These are phyloP conservation scores for Dryobota labecula DNA, from an alignment of 2,888 invertebrate genomes.

Conservation along the genomic window DNA sequence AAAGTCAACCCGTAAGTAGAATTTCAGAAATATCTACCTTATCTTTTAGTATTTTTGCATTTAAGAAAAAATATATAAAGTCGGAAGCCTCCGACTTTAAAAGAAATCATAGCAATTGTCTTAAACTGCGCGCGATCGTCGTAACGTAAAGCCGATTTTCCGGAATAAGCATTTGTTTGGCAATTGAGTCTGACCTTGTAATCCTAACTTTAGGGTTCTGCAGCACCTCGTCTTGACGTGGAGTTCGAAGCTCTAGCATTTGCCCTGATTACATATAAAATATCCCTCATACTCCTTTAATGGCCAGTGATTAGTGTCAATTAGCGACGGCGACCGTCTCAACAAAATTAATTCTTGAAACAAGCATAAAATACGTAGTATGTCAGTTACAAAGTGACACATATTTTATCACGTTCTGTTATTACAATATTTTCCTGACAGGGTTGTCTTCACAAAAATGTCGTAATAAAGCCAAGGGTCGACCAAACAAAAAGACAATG, in stretches of 20 bases:
- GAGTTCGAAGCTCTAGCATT: conserved; percentile 11
- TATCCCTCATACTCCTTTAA: conserved; percentile 46
- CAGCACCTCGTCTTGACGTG: conserved; percentile 9
- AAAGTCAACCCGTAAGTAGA: not conserved
- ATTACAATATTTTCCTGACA: conserved; percentile 34
- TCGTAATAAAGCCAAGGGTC: conserved; percentile 59
- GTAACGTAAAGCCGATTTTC: conserved; percentile 5
- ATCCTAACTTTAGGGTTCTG: conserved; percentile 8
- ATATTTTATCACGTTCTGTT: conserved; percentile 32
- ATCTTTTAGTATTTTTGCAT: not conserved
- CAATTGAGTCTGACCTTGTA: not conserved
- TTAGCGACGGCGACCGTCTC: conserved; percentile 15
- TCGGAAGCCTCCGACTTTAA: not conserved
- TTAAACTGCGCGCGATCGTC: not conserved
- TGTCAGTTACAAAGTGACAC: conserved; percentile 16
- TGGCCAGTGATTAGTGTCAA: conserved; percentile 46
- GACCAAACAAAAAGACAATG: conserved; percentile 66
- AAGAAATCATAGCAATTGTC: not conserved
- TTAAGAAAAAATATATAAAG: not conserved
- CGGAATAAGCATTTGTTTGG: not conserved
- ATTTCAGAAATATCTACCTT: not conserved
- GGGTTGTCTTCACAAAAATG: conserved; percentile 51
- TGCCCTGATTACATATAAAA: conserved; percentile 33
- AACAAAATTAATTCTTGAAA: conserved; percentile 31
- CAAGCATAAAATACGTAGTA: conserved; percentile 3